Percentiles rank a stretch among this genome's conserved stretches.
Conservation (phyloP, 1,140 invertebrate species). For the Melitaea cinxia region DNA sequence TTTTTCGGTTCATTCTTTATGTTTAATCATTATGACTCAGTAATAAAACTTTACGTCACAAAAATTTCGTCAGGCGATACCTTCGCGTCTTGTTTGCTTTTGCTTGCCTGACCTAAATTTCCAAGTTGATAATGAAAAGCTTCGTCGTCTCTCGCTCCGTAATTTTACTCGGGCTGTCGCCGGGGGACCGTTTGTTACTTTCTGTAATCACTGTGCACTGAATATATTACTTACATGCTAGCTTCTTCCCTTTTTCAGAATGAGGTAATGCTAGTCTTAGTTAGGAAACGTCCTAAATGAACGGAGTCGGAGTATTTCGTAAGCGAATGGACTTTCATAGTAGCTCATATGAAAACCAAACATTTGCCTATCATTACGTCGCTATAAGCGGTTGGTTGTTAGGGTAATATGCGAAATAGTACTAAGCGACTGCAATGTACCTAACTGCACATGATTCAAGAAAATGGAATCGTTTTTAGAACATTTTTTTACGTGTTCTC, state of each 20-base stretch:
- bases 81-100: constrained; percentile 57
- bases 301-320: too few species aligned
- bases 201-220: constrained; percentile 65
- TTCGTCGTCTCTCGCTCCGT: constrained; percentile 53
- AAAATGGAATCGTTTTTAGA: too few species aligned
- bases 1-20: background rate
- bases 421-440: too few species aligned
- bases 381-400: too few species aligned
- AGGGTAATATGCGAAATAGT: too few species aligned
- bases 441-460: too few species aligned
- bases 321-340: background rate
- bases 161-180: constrained; percentile 66
- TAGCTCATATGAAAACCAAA: background rate
- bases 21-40: constrained; percentile 22
- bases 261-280: constrained; percentile 7
- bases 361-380: too few species aligned
- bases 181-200: constrained; percentile 62
- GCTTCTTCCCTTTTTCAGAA: constrained; percentile 20
- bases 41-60: constrained; percentile 33
- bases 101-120: constrained; percentile 68
- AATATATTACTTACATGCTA: constrained; percentile 54
- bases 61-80: constrained; percentile 40
- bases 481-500: too few species aligned
- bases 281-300: too few species aligned
- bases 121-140: constrained; percentile 77